phyloP scores from a whole-genome alignment of 2,888 invertebrate species.

The Lepidonotus clava region DNA sequence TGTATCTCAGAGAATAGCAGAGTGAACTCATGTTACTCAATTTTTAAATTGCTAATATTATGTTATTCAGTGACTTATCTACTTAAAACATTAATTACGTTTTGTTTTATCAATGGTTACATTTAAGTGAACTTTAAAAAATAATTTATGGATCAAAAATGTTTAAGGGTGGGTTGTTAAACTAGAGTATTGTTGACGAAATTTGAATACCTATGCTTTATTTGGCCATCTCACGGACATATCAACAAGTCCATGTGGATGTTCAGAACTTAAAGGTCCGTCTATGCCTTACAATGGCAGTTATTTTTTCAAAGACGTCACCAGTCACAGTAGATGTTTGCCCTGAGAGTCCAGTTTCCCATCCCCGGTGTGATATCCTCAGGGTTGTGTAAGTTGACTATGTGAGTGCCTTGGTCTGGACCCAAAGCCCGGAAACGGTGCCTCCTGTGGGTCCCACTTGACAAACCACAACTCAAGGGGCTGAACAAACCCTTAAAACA shows the following conservation, averaged over 20 bases:
- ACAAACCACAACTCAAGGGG: too few relatives aligned
- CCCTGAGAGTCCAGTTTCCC: too few relatives aligned
- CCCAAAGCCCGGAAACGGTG: too few relatives aligned
- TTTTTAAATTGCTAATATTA: neutral
- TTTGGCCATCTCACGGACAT: neutral
- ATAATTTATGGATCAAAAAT: too few relatives aligned
- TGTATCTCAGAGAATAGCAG: neutral
- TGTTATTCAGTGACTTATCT: neutral
- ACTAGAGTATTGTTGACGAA: neutral
- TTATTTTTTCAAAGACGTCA: neutral
- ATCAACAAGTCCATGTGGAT: neutral
- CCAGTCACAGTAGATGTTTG: too few relatives aligned
- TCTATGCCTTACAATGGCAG: neutral
- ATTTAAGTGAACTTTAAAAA: neutral
- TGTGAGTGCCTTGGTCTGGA: too few relatives aligned
- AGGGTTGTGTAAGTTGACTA: too few relatives aligned
- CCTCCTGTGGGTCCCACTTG: too few relatives aligned
- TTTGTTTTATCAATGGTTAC: neutral
- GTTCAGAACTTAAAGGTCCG: neutral
- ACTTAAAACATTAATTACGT: neutral
- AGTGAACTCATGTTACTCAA: neutral
- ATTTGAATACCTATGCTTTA: neutral
- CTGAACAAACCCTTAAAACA: too few relatives aligned
- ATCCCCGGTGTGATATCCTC: too few relatives aligned
- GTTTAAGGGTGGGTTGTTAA: too few relatives aligned